phyloP scores from a whole-genome alignment of 1,140 invertebrate genomes.

The Augochlora pura region DNA sequence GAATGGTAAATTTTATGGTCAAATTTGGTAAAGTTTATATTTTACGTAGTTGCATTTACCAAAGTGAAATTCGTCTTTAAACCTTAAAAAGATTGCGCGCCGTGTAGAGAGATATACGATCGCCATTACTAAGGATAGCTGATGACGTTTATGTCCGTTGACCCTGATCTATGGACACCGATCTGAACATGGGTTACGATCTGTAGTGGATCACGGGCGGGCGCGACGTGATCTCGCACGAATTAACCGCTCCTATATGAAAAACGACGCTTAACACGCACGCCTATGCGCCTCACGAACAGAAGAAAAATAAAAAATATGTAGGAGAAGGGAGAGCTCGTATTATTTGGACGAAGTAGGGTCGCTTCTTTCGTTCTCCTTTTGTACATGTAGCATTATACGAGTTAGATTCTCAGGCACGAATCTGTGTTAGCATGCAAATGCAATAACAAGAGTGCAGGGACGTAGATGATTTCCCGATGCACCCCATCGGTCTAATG shows the following conservation, averaged over 20 bases:
- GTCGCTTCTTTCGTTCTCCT: conserved; percentile 66
- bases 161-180: conserved; percentile 7
- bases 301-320: conserved; percentile 42
- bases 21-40: too few relatives aligned
- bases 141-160: background rate
- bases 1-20: too few relatives aligned
- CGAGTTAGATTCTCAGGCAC: conserved; percentile 65
- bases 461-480: conserved; percentile 14
- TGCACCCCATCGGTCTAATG: background rate
- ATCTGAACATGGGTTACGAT: conserved; percentile 22
- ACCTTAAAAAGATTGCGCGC: too few relatives aligned
- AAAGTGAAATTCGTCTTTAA: too few relatives aligned
- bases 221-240: conserved; percentile 74
- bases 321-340: conserved; percentile 6
- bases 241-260: conserved; percentile 70
- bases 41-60: too few relatives aligned
- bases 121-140: background rate
- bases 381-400: conserved; percentile 55
- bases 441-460: conserved; percentile 54
- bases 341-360: conserved; percentile 57
- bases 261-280: conserved; percentile 43
- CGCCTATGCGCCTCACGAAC: conserved; percentile 39
- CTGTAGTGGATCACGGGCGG: conserved; percentile 23
- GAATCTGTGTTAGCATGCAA: conserved; percentile 69
- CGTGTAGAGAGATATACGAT: background rate